Evolutionary conservation across 2,797 vertebrate species (phyloP), one percentile per base, ranked within the genome.

Genomic region (Rhynchotus rufescens): DNA sequence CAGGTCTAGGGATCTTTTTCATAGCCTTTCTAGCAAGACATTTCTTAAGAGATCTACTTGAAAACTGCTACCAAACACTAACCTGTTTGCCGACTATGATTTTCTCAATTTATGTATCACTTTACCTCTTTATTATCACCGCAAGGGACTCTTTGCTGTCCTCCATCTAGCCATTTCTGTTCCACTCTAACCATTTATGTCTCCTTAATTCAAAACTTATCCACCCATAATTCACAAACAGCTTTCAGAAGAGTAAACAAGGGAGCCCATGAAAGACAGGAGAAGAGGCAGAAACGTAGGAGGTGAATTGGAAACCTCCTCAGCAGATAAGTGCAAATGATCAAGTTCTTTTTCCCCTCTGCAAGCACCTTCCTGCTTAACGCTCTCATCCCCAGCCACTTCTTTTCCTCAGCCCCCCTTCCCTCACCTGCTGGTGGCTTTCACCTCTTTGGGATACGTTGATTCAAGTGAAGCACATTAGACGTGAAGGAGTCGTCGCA

Each of bases 381-480:
- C 51, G 38, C 51, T 92, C 30, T 75, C 76, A 60, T 86, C 56
- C 79, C 84, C 40, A 90, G 73, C 10, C 69, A 80, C 66, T 45
- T 80, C 83, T 80, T 92, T 73, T n/a, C 54, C 82, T 81, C 73
- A 87, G 40, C 19, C 13, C n/a, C 68, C 54, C 38, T 85, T 90
- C 76, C 90, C 59, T 83, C 86, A 94, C 83, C 62, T 9, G 2
- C 38, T 73, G 51, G 66, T 75, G 86, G 69, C 89, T 95, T 95
- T 76, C 80, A 89, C 66, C 42, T 90, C 77, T 85, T 93, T 87
- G 93, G 93, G 89, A 90, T 40, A 83, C 54, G 80, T 60, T 83
- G 82, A 92, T 92, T 83, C 69, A 93, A 87, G 80, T 65, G 61
- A 91, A 93, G 51, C 83, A 79, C 59, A 76, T 54, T 80, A 89